Evolutionary conservation across 2,888 invertebrate genomes (phyloP).

Genomic region (Phrixothrix hirtus): DNA sequence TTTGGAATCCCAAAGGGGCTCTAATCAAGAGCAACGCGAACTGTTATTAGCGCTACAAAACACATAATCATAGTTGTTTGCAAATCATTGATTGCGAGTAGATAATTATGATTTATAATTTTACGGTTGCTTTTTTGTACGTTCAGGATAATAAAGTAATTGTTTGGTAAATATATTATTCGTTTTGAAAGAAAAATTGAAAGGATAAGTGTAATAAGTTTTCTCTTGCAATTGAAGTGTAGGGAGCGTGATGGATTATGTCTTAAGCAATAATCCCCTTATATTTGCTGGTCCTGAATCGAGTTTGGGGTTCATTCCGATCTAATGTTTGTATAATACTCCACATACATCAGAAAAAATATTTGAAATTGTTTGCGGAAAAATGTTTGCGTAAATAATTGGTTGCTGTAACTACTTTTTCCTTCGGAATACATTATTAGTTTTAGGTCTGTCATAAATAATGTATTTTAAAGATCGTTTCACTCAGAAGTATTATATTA

Average conservation of each 20-base stretch:
- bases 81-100: neutral
- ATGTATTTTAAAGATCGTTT: too few relatives aligned
- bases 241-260: constrained; percentile 8
- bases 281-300: neutral
- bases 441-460: too few relatives aligned
- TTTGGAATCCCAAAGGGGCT: constrained; percentile 8
- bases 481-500: too few relatives aligned
- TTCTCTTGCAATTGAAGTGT: neutral
- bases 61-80: constrained; percentile 8
- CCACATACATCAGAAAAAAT: neutral
- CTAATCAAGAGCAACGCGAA: constrained; percentile 2
- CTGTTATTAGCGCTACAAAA: constrained; percentile 6
- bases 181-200: neutral
- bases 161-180: neutral
- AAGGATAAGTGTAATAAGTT: neutral
- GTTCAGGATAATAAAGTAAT: neutral
- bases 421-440: too few relatives aligned
- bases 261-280: constrained; percentile 9
- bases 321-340: neutral
- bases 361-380: too few relatives aligned
- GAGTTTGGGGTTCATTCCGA: neutral
- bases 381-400: too few relatives aligned
- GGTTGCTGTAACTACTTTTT: too few relatives aligned
- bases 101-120: constrained; percentile 6
- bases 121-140: neutral